Evolutionary conservation across 2,113 vertebrate species (phyloP).

Genomic region (Cyrtonyx montezumae): DNA sequence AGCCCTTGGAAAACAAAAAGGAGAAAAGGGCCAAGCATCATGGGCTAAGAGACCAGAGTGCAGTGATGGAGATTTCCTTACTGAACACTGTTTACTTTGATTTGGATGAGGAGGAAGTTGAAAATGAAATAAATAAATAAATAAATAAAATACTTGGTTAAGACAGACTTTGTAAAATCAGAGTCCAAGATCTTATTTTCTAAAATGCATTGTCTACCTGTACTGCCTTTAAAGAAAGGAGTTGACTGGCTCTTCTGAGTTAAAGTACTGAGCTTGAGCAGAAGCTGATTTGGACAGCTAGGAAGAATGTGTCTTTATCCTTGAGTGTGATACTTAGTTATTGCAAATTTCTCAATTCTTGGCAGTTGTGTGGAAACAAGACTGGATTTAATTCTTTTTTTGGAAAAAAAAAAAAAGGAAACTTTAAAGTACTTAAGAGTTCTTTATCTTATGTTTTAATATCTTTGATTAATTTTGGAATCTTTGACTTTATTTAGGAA

Average conservation of each 20-base stretch:
- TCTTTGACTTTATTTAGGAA: background rate
- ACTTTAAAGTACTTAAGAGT: background rate
- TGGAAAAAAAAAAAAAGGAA: background rate
- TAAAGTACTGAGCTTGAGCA: background rate
- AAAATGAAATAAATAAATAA: background rate
- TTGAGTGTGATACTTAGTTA: background rate
- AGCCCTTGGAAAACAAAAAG: background rate
- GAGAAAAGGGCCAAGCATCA: background rate
- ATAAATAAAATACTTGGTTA: background rate
- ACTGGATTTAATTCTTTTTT: background rate
- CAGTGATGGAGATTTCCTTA: background rate
- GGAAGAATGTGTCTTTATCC: background rate
- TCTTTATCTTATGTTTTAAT: background rate
- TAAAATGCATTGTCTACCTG: background rate
- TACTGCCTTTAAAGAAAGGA: background rate
- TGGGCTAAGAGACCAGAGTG: fast-evolving
- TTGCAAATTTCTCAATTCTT: background rate
- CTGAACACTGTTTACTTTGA: background rate
- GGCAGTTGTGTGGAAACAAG: background rate
- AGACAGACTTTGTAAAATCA: background rate
- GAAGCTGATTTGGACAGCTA: background rate
- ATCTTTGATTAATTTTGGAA: background rate
- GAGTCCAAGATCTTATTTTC: background rate
- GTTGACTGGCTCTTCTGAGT: background rate
- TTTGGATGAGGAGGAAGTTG: background rate